Conservation (phyloP, 2,888 invertebrate genomes). For the Therioaphis trifolii region DNA sequence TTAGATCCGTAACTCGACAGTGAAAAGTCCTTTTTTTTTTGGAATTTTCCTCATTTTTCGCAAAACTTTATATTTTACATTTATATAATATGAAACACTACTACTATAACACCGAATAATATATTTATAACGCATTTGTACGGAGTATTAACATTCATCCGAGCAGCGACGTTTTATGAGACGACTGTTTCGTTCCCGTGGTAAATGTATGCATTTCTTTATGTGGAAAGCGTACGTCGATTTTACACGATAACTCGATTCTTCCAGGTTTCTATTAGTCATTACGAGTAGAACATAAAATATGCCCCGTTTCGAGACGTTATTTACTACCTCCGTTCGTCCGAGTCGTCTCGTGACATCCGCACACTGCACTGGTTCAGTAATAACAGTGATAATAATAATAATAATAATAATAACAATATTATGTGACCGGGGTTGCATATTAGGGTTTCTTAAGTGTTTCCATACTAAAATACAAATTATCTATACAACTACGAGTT, state of each 20-base stretch:
- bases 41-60: too few relatives aligned
- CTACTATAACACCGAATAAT: too few relatives aligned
- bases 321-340: not conserved
- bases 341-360: not conserved
- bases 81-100: too few relatives aligned
- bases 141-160: too few relatives aligned
- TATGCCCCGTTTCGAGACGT: not conserved
- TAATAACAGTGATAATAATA: too few relatives aligned
- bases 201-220: not conserved
- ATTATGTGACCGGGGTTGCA: constrained; percentile 11
- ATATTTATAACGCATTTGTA: too few relatives aligned
- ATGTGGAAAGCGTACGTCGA: not conserved
- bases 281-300: not conserved
- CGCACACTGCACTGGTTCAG: not conserved
- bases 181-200: too few relatives aligned
- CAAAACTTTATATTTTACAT: too few relatives aligned
- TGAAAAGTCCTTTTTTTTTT: too few relatives aligned
- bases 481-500: not conserved
- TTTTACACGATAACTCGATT: not conserved
- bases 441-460: not conserved
- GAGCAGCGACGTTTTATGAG: too few relatives aligned
- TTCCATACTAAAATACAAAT: constrained; percentile 12
- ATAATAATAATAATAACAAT: too few relatives aligned
- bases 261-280: constrained; percentile 26
- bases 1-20: too few relatives aligned